phyloP scores from a whole-genome alignment of 2,888 invertebrate species.

The Orthosia incerta region DNA sequence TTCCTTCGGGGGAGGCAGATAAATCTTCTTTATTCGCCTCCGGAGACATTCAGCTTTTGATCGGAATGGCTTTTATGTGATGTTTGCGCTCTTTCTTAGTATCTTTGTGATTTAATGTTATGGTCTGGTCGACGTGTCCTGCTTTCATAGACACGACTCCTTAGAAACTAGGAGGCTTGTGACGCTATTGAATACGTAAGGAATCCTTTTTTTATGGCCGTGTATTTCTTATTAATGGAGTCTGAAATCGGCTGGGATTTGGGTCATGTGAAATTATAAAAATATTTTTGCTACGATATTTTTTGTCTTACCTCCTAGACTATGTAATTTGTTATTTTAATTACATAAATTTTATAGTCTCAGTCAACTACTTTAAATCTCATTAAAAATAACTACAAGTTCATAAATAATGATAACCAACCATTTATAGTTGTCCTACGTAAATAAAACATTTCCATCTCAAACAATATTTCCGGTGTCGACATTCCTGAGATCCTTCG shows the following conservation, averaged over 20 bases:
- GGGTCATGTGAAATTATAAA: conserved; percentile 35
- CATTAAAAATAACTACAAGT: conserved; percentile 3
- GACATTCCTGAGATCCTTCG: conserved; percentile 74
- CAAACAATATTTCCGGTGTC: conserved; percentile 70
- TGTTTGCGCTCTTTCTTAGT: conserved; percentile 87
- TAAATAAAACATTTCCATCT: conserved; percentile 29
- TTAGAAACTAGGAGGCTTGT: conserved; percentile 70
- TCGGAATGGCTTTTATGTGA: conserved; percentile 89
- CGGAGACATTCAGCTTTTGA: conserved; percentile 87
- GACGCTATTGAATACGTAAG: conserved; percentile 68
- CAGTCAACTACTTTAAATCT: neutral
- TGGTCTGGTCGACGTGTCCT: conserved; percentile 81
- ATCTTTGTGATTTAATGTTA: conserved; percentile 85
- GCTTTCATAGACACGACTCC: conserved; percentile 72
- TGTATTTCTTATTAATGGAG: conserved; percentile 71
- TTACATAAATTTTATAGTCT: neutral
- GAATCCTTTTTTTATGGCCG: conserved; percentile 65
- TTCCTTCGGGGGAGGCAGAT: conserved; percentile 83
- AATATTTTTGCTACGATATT: conserved; percentile 36
- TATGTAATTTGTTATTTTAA: neutral
- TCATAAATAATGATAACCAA: neutral
- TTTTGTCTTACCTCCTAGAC: neutral
- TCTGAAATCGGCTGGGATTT: conserved; percentile 49
- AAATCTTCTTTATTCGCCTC: conserved; percentile 88
- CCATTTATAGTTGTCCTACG: neutral